These are phyloP conservation scores for Rhopalosiphum nymphaeae DNA, from an alignment of 2,888 invertebrate species.

Conservation along the genomic window DNA sequence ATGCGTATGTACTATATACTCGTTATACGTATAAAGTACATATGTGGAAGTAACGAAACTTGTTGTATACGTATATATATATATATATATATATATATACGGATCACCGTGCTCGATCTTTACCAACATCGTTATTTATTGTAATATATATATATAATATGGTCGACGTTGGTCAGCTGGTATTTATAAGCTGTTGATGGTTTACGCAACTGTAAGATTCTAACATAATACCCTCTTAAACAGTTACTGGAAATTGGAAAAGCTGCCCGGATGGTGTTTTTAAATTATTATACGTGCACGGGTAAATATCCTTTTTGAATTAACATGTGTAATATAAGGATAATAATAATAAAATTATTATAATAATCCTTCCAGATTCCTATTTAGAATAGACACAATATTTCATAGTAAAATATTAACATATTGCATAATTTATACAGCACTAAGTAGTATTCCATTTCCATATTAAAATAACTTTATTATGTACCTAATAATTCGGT, in stretches of 20 bases:
- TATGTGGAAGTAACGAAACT: not conserved
- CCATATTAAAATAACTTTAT: not conserved
- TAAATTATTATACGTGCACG: not conserved
- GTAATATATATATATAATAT: not conserved
- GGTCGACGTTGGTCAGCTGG: not conserved
- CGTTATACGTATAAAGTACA: not conserved
- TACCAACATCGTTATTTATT: not conserved
- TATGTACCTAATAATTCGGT: not conserved
- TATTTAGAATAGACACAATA: not conserved
- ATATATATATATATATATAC: not conserved
- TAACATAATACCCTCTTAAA: not conserved
- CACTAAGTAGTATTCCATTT: not conserved
- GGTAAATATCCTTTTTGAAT: not conserved
- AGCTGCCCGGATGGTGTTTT: not conserved
- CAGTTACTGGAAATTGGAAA: not conserved
- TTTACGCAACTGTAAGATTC: not conserved
- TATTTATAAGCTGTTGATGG: slow-evolving; percentile 21
- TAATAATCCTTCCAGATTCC: not conserved
- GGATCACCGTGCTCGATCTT: not conserved
- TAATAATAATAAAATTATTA: not conserved
- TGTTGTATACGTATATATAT: not conserved
- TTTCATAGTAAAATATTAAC: not conserved
- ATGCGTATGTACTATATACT: not conserved
- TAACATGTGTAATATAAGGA: not conserved
- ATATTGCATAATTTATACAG: not conserved